Conservation (phyloP, 1,140 invertebrate species). For the Papilio polyxenes region DNA sequence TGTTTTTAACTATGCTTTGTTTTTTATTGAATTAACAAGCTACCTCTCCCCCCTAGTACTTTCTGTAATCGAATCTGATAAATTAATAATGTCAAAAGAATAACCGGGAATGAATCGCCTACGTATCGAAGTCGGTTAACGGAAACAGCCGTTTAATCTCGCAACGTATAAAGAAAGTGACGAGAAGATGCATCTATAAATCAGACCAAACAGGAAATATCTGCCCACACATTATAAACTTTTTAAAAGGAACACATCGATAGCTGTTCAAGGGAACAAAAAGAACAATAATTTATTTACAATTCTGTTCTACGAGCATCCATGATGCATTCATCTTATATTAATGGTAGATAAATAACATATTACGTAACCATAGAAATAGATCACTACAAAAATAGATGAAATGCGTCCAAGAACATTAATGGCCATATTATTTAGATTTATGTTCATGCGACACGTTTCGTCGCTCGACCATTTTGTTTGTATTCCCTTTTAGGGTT, state of each 20-base stretch:
- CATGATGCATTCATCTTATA: not conserved
- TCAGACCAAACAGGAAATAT: conserved; percentile 24
- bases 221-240: not conserved
- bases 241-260: conserved; percentile 16
- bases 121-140: conserved; percentile 18
- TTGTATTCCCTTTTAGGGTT: conserved; percentile 1
- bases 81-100: conserved; percentile 28
- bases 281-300: conserved; percentile 5
- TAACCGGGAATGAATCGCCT: conserved; percentile 6
- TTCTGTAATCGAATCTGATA: conserved; percentile 3
- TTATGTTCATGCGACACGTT: not conserved
- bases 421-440: conserved; percentile 20
- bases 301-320: not conserved
- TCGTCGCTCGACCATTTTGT: not conserved
- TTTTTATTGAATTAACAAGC: not conserved
- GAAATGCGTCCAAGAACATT: conserved; percentile 25
- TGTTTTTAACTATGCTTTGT: not conserved
- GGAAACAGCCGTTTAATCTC: conserved; percentile 38
- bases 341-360: not conserved
- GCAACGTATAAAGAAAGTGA: conserved; percentile 36
- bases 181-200: conserved; percentile 31
- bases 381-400: conserved; percentile 21
- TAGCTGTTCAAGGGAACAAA: conserved; percentile 8
- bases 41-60: not conserved
- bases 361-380: conserved; percentile 23